These are phyloP conservation scores for Rhabdomys dilectus DNA, from an alignment of 2,113 vertebrate genomes.

Conservation along the genomic window DNA sequence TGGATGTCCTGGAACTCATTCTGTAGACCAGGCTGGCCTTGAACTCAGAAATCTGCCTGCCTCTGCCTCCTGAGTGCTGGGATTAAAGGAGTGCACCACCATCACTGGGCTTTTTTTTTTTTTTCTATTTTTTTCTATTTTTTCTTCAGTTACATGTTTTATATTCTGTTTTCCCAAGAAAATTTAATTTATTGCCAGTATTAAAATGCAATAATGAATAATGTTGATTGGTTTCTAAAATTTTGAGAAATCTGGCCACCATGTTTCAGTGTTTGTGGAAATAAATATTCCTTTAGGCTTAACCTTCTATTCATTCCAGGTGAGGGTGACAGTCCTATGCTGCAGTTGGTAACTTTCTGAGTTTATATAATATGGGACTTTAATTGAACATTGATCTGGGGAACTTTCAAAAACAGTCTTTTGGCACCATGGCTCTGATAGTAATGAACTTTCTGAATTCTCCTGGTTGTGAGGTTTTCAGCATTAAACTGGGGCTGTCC, in stretches of 20 bases:
- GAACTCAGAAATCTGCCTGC: not conserved
- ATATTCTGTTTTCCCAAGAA: conserved; percentile 14
- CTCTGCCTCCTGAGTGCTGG: not conserved
- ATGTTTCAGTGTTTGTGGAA: conserved; percentile 25
- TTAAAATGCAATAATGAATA: not conserved
- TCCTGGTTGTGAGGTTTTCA: not conserved
- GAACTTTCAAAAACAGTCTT: not conserved
- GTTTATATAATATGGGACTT: not conserved
- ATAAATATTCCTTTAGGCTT: conserved; percentile 18
- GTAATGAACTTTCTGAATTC: not conserved
- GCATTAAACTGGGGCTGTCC: not conserved
- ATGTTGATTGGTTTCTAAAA: conserved; percentile 46
- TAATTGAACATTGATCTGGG: not conserved
- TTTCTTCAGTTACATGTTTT: not conserved
- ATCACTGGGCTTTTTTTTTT: not conserved
- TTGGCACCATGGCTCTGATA: not conserved
- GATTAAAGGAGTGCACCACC: not conserved
- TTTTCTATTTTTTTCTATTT: too few species aligned
- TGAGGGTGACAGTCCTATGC: not conserved
- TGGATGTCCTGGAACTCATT: not conserved
- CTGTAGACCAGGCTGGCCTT: not conserved
- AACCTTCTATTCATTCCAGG: not conserved
- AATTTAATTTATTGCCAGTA: not conserved
- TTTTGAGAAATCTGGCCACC: not conserved
- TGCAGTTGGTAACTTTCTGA: not conserved